phyloP scores from a whole-genome alignment of 2,797 vertebrate genomes.

The Sparus aurata region DNA sequence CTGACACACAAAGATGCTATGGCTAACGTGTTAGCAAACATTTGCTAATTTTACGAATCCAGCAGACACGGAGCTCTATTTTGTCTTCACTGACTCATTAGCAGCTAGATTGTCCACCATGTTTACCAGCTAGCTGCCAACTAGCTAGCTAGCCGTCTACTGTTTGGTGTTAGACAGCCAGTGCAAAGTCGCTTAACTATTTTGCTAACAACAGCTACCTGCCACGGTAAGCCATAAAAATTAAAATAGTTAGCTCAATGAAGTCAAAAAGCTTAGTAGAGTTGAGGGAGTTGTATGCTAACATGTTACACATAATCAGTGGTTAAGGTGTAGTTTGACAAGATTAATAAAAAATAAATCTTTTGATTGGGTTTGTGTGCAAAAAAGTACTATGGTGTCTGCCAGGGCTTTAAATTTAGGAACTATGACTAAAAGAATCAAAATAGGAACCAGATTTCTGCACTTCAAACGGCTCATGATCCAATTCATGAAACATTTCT shows the following conservation, averaged over 20 bases:
- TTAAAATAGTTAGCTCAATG: too few species aligned
- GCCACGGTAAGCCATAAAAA: too few species aligned
- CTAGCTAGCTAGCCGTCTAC: too few species aligned
- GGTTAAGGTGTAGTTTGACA: too few species aligned
- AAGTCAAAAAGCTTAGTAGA: too few species aligned
- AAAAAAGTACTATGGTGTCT: neutral
- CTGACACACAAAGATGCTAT: neutral
- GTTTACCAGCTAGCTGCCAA: neutral
- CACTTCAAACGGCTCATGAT: neutral
- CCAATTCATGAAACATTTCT: neutral
- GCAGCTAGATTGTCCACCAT: neutral
- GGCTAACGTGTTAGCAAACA: neutral
- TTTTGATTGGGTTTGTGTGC: neutral
- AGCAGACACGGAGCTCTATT: neutral
- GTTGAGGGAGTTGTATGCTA: too few species aligned
- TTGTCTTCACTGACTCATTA: neutral
- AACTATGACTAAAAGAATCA: constrained; percentile 3
- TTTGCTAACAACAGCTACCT: neutral
- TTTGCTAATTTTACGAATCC: neutral
- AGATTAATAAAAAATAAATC: neutral
- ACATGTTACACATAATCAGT: too few species aligned
- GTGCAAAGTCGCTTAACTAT: neutral
- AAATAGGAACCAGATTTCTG: neutral
- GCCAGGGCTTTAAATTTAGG: neutral
- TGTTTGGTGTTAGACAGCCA: neutral